Evolutionary conservation across 2,113 vertebrate genomes (phyloP).

Genomic region (Clarias macrocephalus): DNA sequence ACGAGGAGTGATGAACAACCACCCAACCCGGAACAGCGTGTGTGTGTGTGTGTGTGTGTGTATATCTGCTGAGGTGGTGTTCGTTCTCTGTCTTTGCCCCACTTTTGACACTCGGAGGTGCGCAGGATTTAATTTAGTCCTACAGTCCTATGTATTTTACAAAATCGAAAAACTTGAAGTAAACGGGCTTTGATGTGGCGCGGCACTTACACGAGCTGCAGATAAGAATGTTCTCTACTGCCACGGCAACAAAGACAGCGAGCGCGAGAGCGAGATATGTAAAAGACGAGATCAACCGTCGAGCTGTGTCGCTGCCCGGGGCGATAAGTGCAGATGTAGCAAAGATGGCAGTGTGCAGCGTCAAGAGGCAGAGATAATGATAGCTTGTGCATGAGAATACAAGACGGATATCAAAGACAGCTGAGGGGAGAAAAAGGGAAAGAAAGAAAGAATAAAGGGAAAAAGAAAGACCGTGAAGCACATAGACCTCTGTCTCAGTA

Average conservation of each 20-base stretch:
- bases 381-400: slow-evolving; percentile 74
- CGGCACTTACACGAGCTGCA: slow-evolving; percentile 2
- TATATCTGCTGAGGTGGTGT: not conserved
- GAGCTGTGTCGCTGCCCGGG: slow-evolving; percentile 72
- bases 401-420: slow-evolving; percentile 74
- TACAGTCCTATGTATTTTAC: not conserved
- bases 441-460: not conserved
- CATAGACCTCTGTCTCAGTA: not conserved
- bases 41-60: too few relatives aligned
- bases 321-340: slow-evolving; percentile 74
- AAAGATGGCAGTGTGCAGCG: slow-evolving; percentile 71
- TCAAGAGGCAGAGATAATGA: slow-evolving; percentile 80
- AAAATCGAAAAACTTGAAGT: slow-evolving; percentile 23
- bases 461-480: not conserved
- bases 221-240: slow-evolving; percentile 27
- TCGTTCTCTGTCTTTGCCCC: not conserved
- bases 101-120: not conserved
- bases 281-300: slow-evolving; percentile 76
- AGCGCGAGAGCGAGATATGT: slow-evolving; percentile 64
- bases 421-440: slow-evolving; percentile 35
- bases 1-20: not conserved
- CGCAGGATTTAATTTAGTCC: not conserved
- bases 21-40: not conserved
- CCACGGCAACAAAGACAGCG: slow-evolving; percentile 45
- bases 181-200: slow-evolving; percentile 29